A percentile compares a stretch with the other conserved stretches of the same genome.
Evolutionary conservation across 2,888 invertebrate genomes (phyloP).

Genomic region (Phortica magna): DNA sequence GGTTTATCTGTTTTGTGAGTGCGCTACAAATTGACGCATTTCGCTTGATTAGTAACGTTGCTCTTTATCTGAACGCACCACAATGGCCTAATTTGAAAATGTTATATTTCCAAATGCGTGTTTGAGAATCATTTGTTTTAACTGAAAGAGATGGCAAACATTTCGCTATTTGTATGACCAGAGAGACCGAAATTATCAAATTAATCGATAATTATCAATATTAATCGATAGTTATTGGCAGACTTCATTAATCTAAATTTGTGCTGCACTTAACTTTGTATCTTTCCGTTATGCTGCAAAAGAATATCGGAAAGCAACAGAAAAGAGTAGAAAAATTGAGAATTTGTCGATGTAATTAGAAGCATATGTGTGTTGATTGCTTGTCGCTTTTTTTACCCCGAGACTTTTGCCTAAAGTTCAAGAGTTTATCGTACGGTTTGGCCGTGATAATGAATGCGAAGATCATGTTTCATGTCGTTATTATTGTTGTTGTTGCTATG

Average conservation of each 20-base stretch:
- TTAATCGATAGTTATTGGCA: too few species aligned
- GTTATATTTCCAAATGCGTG: too few species aligned
- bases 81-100: too few species aligned
- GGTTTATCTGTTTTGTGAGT: background rate
- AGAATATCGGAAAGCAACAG: background rate
- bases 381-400: background rate
- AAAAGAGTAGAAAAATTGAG: background rate
- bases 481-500: slow-evolving; percentile 10
- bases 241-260: too few species aligned
- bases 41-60: background rate
- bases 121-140: too few species aligned
- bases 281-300: too few species aligned
- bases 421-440: slow-evolving; percentile 66
- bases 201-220: too few species aligned
- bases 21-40: background rate
- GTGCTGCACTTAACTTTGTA: too few species aligned
- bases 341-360: background rate
- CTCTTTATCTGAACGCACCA: too few species aligned
- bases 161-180: too few species aligned
- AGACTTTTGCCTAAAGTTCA: slow-evolving; percentile 51
- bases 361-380: background rate
- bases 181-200: too few species aligned
- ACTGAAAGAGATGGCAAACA: too few species aligned
- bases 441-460: slow-evolving; percentile 64
- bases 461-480: slow-evolving; percentile 32